Conservation (phyloP, 2,113 vertebrate species). For the Odontesthes bonariensis region DNA sequence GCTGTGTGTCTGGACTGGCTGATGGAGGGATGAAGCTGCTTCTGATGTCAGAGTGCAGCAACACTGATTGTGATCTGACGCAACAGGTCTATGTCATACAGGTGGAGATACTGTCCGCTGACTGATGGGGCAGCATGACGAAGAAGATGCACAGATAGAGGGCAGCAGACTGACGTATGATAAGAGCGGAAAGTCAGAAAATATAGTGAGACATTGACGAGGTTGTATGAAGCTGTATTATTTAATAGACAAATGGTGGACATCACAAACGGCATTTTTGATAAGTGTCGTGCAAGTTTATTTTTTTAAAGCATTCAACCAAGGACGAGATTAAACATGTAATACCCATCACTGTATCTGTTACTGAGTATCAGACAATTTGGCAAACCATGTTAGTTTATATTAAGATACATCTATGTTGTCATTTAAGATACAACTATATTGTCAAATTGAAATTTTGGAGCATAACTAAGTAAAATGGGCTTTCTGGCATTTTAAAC, state of each 20-base stretch:
- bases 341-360: too few species aligned
- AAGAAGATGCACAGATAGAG: constrained; percentile 32
- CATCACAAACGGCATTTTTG: too few species aligned
- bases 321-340: too few species aligned
- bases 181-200: background rate
- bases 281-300: too few species aligned
- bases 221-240: background rate
- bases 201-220: background rate
- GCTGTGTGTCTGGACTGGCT: constrained; percentile 21
- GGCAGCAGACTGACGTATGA: background rate
- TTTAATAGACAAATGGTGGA: background rate
- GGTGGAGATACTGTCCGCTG: background rate
- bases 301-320: too few species aligned
- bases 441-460: too few species aligned
- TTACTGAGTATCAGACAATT: too few species aligned
- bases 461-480: too few species aligned
- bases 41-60: constrained; percentile 36
- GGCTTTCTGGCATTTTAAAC: too few species aligned
- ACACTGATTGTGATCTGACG: constrained; percentile 42
- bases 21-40: constrained; percentile 50
- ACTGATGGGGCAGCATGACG: constrained; percentile 18
- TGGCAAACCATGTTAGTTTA: too few species aligned
- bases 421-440: too few species aligned
- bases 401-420: too few species aligned
- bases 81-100: constrained; percentile 39